phyloP scores from a whole-genome alignment of 2,888 invertebrate species.

The Cantharis rustica region DNA sequence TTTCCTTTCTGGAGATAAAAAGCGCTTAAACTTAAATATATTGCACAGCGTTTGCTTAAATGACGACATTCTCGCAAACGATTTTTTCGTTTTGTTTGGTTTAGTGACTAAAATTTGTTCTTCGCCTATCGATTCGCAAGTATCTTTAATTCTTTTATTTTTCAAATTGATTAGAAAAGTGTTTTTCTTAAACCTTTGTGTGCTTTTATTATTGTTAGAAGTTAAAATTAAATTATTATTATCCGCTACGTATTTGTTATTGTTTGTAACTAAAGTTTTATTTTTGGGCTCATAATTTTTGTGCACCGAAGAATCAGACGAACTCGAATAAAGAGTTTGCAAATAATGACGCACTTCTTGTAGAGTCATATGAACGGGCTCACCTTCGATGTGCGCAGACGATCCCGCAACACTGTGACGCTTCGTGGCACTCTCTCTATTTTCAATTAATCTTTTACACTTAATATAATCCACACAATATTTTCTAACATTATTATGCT shows the following conservation, averaged over 20 bases:
- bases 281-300: slow-evolving; percentile 52
- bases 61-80: slow-evolving; percentile 69
- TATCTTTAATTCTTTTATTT: slow-evolving; percentile 62
- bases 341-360: slow-evolving; percentile 84
- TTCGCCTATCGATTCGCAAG: slow-evolving; percentile 54
- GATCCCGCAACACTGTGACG: slow-evolving; percentile 71
- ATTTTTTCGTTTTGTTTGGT: slow-evolving; percentile 65
- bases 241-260: slow-evolving; percentile 44
- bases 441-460: slow-evolving; percentile 40
- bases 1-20: slow-evolving; percentile 56
- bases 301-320: slow-evolving; percentile 68
- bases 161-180: slow-evolving; percentile 66
- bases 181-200: slow-evolving; percentile 55
- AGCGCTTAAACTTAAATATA: slow-evolving; percentile 74
- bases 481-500: slow-evolving; percentile 21
- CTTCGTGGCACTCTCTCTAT: slow-evolving; percentile 56
- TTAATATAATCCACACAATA: slow-evolving; percentile 23
- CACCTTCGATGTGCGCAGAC: slow-evolving; percentile 65
- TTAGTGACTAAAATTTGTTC: slow-evolving; percentile 54
- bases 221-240: slow-evolving; percentile 17
- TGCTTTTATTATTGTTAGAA: slow-evolving; percentile 8
- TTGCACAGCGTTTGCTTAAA: slow-evolving; percentile 86
- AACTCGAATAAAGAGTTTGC: slow-evolving; percentile 79
- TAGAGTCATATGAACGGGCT: slow-evolving; percentile 82
- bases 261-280: slow-evolving; percentile 42